A percentile compares a stretch with the other conserved stretches of the same genome.
phyloP scores from a whole-genome alignment of 1,140 invertebrate genomes.

The Octopus bimaculoides region DNA sequence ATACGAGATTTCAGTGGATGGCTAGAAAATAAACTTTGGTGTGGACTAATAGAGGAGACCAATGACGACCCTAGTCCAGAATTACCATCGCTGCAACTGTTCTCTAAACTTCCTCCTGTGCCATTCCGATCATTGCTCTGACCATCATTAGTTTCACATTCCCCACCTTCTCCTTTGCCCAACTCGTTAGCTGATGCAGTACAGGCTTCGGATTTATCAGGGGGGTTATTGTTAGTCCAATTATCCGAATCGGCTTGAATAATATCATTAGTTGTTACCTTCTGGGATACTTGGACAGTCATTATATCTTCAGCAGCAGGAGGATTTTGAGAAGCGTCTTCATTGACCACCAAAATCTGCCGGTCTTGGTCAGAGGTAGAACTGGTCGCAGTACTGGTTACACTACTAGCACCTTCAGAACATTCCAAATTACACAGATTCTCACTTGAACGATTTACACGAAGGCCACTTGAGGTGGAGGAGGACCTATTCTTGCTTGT shows the following conservation, averaged over 20 bases:
- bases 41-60: not conserved
- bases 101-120: not conserved
- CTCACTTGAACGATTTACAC: not conserved
- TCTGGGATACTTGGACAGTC: not conserved
- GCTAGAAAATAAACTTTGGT: not conserved
- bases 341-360: not conserved
- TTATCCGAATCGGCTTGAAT: not conserved
- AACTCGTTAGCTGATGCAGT: not conserved
- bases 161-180: not conserved
- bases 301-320: not conserved
- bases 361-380: not conserved
- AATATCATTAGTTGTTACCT: not conserved
- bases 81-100: not conserved
- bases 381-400: not conserved
- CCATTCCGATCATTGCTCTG: not conserved
- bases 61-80: too few relatives aligned
- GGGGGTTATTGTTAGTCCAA: not conserved
- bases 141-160: not conserved
- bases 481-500: constrained; percentile 3
- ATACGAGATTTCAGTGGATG: not conserved
- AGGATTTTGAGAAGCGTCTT: not conserved
- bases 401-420: not conserved
- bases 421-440: not conserved
- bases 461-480: not conserved
- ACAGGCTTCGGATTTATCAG: too few relatives aligned